phyloP scores from a whole-genome alignment of 2,797 vertebrate species.

The Aselliscus stoliczkanus region DNA sequence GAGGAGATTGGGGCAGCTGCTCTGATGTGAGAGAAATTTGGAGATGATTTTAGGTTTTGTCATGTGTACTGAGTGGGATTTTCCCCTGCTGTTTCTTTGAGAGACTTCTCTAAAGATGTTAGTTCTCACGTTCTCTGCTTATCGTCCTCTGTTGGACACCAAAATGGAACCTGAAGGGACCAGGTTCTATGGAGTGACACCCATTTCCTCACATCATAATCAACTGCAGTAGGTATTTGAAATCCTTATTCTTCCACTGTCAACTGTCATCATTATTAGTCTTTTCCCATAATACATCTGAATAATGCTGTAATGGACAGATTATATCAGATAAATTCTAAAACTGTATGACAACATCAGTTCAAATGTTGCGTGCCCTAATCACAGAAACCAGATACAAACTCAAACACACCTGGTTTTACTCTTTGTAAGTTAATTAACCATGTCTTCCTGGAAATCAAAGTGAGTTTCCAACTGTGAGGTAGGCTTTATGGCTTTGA shows the following conservation, averaged over 20 bases:
- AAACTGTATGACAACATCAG: background rate
- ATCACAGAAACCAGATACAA: conserved; percentile 13
- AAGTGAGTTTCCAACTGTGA: background rate
- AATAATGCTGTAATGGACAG: background rate
- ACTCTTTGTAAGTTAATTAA: conserved; percentile 24
- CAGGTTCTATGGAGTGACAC: background rate
- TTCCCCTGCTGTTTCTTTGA: background rate
- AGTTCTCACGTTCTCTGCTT: background rate
- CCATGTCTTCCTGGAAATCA: background rate
- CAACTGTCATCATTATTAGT: background rate
- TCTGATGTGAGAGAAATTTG: background rate
- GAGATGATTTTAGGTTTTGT: background rate
- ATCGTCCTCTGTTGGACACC: background rate
- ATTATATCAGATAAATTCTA: background rate
- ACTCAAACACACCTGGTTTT: background rate
- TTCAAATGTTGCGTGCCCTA: background rate
- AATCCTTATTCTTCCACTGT: background rate
- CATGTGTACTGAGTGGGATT: background rate
- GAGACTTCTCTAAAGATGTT: background rate
- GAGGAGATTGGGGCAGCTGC: background rate
- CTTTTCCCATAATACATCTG: background rate
- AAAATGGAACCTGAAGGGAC: background rate
- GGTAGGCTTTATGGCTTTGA: background rate
- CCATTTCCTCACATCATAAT: background rate
- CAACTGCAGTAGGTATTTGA: background rate